Evolutionary conservation across 2,888 invertebrate species (phyloP), one percentile per base, ranked within the genome.

Genomic region (Helleia helle): DNA sequence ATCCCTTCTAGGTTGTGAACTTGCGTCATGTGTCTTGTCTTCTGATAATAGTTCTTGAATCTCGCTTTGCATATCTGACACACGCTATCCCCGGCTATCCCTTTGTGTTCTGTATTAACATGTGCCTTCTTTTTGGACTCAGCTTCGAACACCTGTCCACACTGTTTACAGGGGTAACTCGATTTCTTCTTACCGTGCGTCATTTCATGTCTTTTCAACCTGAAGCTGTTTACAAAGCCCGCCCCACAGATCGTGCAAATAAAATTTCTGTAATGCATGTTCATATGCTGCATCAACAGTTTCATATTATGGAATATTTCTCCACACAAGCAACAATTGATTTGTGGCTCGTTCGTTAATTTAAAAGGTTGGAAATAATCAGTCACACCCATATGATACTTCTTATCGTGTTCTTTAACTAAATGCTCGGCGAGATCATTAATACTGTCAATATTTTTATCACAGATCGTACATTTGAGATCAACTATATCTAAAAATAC

Each of bases 21-120:
- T 45, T 76, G 75, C 13, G 75, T 68, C 84, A 84, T 83, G 43
- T 84, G 84, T 1, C 79, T 55, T 0, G 81, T 76, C 38, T 83
- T 83, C 42, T 81, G 81, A 26, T 84, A 83, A 47, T 81, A 81
- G 46, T 81, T 84, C 53, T 79, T 77, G 41, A 84, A 84, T 2
- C 81, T 60, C 0, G 77, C 71, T 38, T 79, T 79, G 50, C 84
- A 84, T 4, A 84, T 80, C 40, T 76, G 76, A 22, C 74, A 87
- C 0, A 81, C 79, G 38, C 79, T 79, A 28, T 81, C 74, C 0
- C 83, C 83, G 1, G 75, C 80, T 1, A 81, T 75, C 0, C 80
- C 81, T 43, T 77, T 80, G 14, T 83, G 83, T 36, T 76, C 79
- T 0, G 71, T 73, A 11, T 79, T 81, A 0, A 80, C 73, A 28